Evolutionary conservation across 2,113 vertebrate genomes (phyloP).

Genomic region (Rhinichthys klamathensis): DNA sequence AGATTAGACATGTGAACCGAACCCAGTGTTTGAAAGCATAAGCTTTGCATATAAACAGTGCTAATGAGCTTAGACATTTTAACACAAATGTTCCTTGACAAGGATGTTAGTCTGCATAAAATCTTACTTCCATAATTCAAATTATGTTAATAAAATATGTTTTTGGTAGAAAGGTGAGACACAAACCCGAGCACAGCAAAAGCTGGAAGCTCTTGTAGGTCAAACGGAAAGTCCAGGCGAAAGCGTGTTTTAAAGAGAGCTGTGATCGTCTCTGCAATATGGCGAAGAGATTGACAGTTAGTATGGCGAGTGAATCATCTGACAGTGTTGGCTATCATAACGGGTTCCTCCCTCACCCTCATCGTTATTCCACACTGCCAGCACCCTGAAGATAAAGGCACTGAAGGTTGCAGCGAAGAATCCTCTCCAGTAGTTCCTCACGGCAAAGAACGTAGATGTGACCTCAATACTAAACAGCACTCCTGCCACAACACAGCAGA

Average conservation of each 20-base stretch:
- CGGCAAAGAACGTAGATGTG: constrained; percentile 96
- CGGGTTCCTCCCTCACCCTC: constrained; percentile 85
- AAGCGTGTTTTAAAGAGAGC: constrained; percentile 98
- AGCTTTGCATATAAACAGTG: not conserved
- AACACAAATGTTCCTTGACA: not conserved
- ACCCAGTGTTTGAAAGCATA: not conserved
- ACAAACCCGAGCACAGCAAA: constrained; percentile 96
- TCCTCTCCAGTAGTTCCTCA: constrained; percentile 98
- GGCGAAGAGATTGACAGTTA: constrained; percentile 26
- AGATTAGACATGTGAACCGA: not conserved
- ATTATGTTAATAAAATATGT: not conserved
- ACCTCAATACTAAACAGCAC: constrained; percentile 99
- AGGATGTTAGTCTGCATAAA: not conserved
- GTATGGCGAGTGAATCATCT: constrained; percentile 26
- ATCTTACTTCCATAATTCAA: not conserved
- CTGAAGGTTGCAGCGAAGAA: constrained; percentile 98
- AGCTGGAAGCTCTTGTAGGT: constrained; percentile 96
- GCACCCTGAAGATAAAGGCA: constrained; percentile 97
- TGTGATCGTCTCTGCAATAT: constrained; percentile 90
- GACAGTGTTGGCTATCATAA: constrained; percentile 51
- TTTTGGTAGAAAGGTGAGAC: not conserved
- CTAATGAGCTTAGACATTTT: not conserved
- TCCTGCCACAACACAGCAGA: constrained; percentile 73
- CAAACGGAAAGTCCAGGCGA: constrained; percentile 97
- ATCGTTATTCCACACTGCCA: constrained; percentile 96